Percentiles rank a stretch among this genome's conserved stretches.
Conservation (phyloP, 2,797 vertebrate genomes). For the Rhodeus uyekii region DNA sequence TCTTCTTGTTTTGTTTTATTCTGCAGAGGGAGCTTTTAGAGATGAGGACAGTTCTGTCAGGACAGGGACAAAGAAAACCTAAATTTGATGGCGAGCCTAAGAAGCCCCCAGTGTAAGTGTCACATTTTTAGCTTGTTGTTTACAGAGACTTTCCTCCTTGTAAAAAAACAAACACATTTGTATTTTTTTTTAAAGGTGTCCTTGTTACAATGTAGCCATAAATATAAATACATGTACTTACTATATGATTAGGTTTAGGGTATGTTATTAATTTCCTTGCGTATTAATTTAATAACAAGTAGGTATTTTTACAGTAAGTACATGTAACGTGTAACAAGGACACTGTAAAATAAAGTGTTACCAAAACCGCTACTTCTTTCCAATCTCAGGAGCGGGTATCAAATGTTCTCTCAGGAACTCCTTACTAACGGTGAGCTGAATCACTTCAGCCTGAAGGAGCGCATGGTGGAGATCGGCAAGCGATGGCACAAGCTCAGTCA, state of each 20-base stretch:
- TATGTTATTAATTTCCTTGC: neutral
- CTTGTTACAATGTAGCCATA: neutral
- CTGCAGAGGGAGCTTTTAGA: slow-evolving; percentile 79
- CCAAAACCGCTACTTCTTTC: neutral
- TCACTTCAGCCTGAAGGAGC: slow-evolving; percentile 83
- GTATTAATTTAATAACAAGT: too few species aligned
- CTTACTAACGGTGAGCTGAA: slow-evolving; percentile 82
- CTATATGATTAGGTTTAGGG: neutral
- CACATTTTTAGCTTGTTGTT: neutral
- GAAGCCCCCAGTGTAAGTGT: slow-evolving; percentile 82
- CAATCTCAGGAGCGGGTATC: slow-evolving; percentile 77
- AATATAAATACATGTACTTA: neutral
- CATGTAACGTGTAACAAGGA: neutral
- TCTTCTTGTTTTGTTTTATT: slow-evolving; percentile 19
- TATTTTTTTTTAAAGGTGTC: neutral
- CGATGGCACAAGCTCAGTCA: slow-evolving; percentile 81
- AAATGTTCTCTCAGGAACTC: slow-evolving; percentile 86
- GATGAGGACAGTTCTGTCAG: slow-evolving; percentile 64
- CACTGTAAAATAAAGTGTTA: neutral
- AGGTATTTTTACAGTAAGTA: neutral
- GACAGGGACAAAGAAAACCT: slow-evolving; percentile 72
- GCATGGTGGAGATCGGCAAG: slow-evolving; percentile 85
- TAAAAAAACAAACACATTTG: too few species aligned
- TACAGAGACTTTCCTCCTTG: neutral
- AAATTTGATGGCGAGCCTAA: slow-evolving; percentile 84